Conservation (phyloP, 1,140 invertebrate genomes). For the Scaptomyza graminum region DNA sequence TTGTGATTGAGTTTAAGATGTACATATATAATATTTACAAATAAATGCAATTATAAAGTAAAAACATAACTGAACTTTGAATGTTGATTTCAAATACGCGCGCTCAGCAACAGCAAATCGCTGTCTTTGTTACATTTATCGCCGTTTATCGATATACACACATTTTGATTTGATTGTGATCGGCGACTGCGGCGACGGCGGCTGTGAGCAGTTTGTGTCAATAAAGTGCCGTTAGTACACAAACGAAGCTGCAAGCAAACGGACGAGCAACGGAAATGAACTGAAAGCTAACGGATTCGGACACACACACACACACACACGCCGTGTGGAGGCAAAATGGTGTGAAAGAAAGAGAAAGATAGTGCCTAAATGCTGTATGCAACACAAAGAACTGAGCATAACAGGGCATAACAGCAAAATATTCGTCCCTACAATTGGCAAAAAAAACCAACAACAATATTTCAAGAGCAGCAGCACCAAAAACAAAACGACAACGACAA, state of each 20-base stretch:
- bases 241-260: conserved; percentile 43
- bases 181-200: neutral
- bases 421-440: conserved; percentile 31
- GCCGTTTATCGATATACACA: conserved; percentile 3
- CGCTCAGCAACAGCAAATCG: neutral
- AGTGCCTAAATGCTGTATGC: conserved; percentile 41
- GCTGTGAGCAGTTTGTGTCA: conserved; percentile 5
- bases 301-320: conserved; percentile 23
- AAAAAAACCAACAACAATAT: neutral
- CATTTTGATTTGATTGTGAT: neutral
- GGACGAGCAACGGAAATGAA: conserved; percentile 30
- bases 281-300: conserved; percentile 19
- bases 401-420: conserved; percentile 15
- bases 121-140: neutral
- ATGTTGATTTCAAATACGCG: neutral
- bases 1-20: too few species aligned
- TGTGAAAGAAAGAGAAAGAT: conserved; percentile 17
- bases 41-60: too few species aligned
- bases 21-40: too few species aligned
- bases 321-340: conserved; percentile 28
- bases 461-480: conserved; percentile 4
- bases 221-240: conserved; percentile 45
- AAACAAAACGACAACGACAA: conserved; percentile 11
- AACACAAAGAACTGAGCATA: conserved; percentile 35
- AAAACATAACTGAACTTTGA: too few species aligned